Conservation (phyloP, 2,888 invertebrate genomes). For the Eulithis testata region DNA sequence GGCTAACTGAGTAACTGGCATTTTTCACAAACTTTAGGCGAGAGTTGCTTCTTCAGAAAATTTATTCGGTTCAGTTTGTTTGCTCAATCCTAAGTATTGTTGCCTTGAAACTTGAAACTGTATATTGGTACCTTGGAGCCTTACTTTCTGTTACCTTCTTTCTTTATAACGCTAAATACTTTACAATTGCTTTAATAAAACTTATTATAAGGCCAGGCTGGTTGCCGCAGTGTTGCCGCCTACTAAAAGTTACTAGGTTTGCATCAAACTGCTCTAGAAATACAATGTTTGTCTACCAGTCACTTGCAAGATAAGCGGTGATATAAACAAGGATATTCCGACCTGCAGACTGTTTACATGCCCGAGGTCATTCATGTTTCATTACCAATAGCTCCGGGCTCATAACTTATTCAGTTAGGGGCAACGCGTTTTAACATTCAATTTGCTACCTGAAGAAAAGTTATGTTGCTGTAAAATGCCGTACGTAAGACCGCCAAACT, state of each 20-base stretch:
- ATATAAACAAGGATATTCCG: slow-evolving; percentile 72
- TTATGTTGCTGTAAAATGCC: slow-evolving; percentile 45
- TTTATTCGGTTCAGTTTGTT: slow-evolving; percentile 70
- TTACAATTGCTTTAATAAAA: no score
- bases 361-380: slow-evolving; percentile 79
- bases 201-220: no score
- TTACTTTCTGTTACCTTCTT: background rate
- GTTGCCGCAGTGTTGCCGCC: no score
- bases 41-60: slow-evolving; percentile 64
- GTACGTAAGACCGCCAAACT: slow-evolving; percentile 3
- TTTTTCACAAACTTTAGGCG: slow-evolving; percentile 75
- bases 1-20: slow-evolving; percentile 78
- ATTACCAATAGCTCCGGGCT: slow-evolving; percentile 77
- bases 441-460: slow-evolving; percentile 74
- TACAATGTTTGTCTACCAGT: slow-evolving; percentile 25
- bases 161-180: background rate
- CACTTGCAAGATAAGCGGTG: slow-evolving; percentile 53
- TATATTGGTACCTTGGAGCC: background rate
- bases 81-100: slow-evolving; percentile 51
- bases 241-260: no score
- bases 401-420: slow-evolving; percentile 81
- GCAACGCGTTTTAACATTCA: slow-evolving; percentile 80
- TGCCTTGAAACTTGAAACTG: slow-evolving; percentile 32
- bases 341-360: slow-evolving; percentile 65
- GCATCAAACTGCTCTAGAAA: background rate